phyloP scores from a whole-genome alignment of 2,113 vertebrate genomes.

The Podarcis raffonei region DNA sequence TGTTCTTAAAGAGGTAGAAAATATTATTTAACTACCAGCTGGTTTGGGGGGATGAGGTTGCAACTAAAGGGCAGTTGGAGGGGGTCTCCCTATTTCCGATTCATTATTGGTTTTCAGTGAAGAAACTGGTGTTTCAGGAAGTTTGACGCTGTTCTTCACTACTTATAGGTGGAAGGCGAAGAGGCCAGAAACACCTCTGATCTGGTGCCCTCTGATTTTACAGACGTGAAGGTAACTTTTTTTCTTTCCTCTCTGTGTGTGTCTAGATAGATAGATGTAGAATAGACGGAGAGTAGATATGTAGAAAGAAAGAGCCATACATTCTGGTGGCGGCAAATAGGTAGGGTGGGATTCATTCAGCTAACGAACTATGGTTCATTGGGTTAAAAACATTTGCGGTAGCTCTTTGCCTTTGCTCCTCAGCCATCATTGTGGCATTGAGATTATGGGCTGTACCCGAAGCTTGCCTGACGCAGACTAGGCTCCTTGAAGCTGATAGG shows the following conservation, averaged over 20 bases:
- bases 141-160: accelerated
- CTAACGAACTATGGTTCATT: too few relatives aligned
- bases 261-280: too few relatives aligned
- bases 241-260: background rate
- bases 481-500: too few relatives aligned
- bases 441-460: too few relatives aligned
- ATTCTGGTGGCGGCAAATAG: background rate
- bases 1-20: background rate
- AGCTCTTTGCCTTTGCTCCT: too few relatives aligned
- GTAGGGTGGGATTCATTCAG: too few relatives aligned
- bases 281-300: too few relatives aligned
- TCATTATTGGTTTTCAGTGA: background rate
- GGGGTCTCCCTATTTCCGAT: background rate
- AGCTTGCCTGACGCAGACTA: too few relatives aligned
- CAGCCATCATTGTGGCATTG: too few relatives aligned
- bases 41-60: background rate
- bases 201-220: conserved; percentile 71
- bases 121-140: accelerated
- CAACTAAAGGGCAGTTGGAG: background rate
- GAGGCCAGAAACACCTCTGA: conserved; percentile 73
- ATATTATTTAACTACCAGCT: accelerated
- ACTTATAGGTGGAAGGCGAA: conserved; percentile 73
- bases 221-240: conserved; percentile 76
- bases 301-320: too few relatives aligned
- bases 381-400: too few relatives aligned